Percentiles rank a stretch among this genome's conserved stretches.
Evolutionary conservation across 2,888 invertebrate genomes (phyloP).

Genomic region (Serripes groenlandicus): DNA sequence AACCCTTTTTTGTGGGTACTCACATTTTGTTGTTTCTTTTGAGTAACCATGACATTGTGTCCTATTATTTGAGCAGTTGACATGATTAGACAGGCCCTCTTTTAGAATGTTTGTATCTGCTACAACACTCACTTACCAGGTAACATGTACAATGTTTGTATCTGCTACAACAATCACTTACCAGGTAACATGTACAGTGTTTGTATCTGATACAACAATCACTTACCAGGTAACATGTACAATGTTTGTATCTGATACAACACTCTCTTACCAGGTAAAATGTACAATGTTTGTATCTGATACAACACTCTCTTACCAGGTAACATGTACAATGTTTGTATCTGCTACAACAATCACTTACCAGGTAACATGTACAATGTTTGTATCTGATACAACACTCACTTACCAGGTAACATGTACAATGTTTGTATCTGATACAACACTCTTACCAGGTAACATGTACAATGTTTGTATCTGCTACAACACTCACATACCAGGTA

Average conservation of each 20-base stretch:
- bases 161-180: slow-evolving; percentile 4
- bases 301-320: slow-evolving; percentile 9
- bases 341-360: slow-evolving; percentile 4
- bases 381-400: slow-evolving; percentile 10
- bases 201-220: slow-evolving; percentile 8
- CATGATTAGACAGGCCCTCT: neutral
- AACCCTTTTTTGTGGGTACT: no score
- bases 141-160: neutral
- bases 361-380: neutral
- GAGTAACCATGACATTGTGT: no score
- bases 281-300: slow-evolving; percentile 3
- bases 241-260: slow-evolving; percentile 8
- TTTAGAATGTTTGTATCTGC: neutral
- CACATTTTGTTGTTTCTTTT: no score
- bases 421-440: slow-evolving; percentile 8
- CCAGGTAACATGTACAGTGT: neutral
- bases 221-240: neutral
- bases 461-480: slow-evolving; percentile 5
- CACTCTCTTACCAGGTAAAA: slow-evolving; percentile 7
- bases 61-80: neutral
- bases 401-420: neutral
- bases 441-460: neutral
- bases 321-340: neutral
- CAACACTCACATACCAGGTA: slow-evolving; percentile 9
- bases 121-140: slow-evolving; percentile 7